These are phyloP conservation scores for Ectemnius lituratus DNA, from an alignment of 2,888 invertebrate genomes.

Conservation along the genomic window DNA sequence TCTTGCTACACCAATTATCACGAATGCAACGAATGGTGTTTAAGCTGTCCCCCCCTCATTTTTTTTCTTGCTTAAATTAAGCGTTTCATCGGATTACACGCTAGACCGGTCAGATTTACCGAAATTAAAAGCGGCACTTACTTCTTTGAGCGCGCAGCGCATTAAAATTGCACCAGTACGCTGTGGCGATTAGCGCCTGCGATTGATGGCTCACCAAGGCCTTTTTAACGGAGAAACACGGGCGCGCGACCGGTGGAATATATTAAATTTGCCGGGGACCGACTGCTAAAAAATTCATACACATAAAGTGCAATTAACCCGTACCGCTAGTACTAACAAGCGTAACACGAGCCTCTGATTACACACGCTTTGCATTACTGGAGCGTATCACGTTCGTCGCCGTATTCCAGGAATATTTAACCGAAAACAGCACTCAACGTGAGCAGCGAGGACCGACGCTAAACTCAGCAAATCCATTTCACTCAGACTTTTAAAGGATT, in stretches of 20 bases:
- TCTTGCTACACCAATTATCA: not conserved
- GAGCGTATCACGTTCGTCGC: not conserved
- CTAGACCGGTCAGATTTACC: not conserved
- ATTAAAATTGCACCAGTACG: slow-evolving; percentile 27
- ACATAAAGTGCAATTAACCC: slow-evolving; percentile 44
- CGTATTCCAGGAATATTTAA: not conserved
- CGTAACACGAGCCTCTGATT: not conserved
- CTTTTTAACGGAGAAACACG: slow-evolving; percentile 39
- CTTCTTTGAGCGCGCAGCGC: slow-evolving; percentile 31
- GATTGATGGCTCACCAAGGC: slow-evolving; percentile 46
- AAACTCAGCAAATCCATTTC: not conserved
- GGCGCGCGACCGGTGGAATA: slow-evolving; percentile 37
- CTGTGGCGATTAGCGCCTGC: slow-evolving; percentile 42
- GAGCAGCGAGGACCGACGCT: too few species aligned
- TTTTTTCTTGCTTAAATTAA: too few species aligned
- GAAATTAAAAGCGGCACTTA: slow-evolving; percentile 33
- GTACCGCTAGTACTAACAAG: slow-evolving; percentile 30
- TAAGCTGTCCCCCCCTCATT: too few species aligned
- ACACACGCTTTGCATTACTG: not conserved
- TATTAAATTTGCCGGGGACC: slow-evolving; percentile 46
- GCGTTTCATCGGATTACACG: too few species aligned
- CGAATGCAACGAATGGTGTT: too few species aligned
- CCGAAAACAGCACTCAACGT: not conserved
- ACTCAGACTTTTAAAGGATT: not conserved
- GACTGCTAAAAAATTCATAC: slow-evolving; percentile 28